These are phyloP conservation scores for Epinotia demarniana DNA, from an alignment of 2,888 invertebrate species.

Conservation along the genomic window DNA sequence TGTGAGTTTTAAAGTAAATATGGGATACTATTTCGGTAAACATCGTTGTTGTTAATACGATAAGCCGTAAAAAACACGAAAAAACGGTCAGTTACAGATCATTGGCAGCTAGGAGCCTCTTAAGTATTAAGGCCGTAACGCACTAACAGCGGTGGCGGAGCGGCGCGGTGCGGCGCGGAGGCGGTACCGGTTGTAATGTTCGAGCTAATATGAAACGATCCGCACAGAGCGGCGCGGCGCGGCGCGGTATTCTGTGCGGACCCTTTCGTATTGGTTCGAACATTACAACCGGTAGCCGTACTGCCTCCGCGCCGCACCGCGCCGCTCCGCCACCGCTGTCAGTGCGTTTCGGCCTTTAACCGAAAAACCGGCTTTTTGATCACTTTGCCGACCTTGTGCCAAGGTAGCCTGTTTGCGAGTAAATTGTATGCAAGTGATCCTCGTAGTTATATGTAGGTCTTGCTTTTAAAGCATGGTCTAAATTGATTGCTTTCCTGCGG, in stretches of 20 bases:
- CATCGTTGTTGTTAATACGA: neutral
- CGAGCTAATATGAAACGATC: no score
- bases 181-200: no score
- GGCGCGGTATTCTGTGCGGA: no score
- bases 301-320: no score
- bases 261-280: no score
- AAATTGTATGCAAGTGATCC: constrained; percentile 15
- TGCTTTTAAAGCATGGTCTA: neutral
- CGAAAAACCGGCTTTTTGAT: constrained; percentile 31
- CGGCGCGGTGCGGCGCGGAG: no score
- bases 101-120: neutral
- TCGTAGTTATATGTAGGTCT: neutral
- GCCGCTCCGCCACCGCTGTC: no score
- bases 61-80: neutral
- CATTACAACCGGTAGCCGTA: no score
- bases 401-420: constrained; percentile 24
- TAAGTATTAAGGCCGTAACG: no score
- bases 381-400: constrained; percentile 36
- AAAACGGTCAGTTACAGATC: neutral
- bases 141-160: no score
- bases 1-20: neutral
- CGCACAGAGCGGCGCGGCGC: no score
- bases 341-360: no score
- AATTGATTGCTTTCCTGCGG: neutral
- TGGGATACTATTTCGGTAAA: neutral